Conservation (phyloP, 2,888 invertebrate species). For the Chrysolina oricalcia region DNA sequence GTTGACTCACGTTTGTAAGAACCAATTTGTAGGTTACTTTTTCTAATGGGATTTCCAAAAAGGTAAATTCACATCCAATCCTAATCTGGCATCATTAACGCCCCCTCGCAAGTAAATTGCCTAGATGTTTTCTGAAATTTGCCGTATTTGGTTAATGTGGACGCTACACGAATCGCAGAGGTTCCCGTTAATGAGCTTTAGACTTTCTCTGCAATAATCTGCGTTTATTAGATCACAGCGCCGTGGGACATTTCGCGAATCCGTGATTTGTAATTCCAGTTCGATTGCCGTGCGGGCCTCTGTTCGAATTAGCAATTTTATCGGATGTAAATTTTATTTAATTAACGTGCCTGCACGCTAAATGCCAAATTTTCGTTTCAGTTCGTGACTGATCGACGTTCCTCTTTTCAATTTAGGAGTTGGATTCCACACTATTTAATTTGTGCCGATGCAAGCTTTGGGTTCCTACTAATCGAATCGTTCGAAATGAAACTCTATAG, state of each 20-base stretch:
- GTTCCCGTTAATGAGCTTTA: not conserved
- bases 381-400: not conserved
- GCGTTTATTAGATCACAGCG: constrained; percentile 11
- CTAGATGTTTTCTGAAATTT: not conserved
- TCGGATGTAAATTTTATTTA: constrained; percentile 29
- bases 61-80: not conserved
- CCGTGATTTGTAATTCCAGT: constrained; percentile 36
- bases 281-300: constrained; percentile 4
- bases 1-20: too few relatives aligned
- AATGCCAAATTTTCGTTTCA: constrained; percentile 15
- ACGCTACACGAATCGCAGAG: constrained; percentile 1
- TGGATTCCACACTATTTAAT: not conserved
- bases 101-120: not conserved
- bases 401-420: not conserved
- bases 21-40: too few relatives aligned
- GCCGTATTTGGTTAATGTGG: constrained; percentile 3
- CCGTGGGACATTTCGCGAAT: constrained; percentile 23
- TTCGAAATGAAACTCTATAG: not conserved
- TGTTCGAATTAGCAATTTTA: constrained; percentile 29
- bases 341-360: constrained; percentile 24
- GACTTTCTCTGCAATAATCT: constrained; percentile 13
- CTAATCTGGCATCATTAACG: not conserved
- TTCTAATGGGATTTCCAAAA: too few relatives aligned
- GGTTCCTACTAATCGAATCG: not conserved
- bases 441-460: not conserved